Evolutionary conservation across 2,797 vertebrate species (phyloP).

Genomic region (Hephaestus fuliginosus): DNA sequence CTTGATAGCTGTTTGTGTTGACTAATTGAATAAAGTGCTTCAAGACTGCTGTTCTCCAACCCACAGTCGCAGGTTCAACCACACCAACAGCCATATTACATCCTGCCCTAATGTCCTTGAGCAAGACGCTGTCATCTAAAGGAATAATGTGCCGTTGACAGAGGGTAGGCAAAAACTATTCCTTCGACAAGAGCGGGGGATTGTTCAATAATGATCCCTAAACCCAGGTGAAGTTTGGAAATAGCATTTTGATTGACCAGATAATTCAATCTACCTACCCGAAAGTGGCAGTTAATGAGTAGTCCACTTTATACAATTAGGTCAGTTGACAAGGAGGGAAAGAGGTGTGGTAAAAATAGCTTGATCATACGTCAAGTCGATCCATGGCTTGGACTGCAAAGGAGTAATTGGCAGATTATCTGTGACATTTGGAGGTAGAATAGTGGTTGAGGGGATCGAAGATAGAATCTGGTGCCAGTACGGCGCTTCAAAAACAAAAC

Average conservation of each 20-base stretch:
- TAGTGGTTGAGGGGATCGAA: not conserved
- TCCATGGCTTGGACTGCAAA: not conserved
- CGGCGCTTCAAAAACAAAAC: not conserved
- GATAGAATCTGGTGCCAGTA: not conserved
- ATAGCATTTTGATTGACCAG: conserved; percentile 36
- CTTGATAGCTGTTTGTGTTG: not conserved
- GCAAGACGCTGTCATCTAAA: not conserved
- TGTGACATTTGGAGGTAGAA: not conserved
- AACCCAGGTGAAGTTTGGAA: conserved; percentile 16
- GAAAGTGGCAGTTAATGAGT: conserved; percentile 32
- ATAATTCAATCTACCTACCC: conserved; percentile 20
- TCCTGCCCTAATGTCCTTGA: not conserved
- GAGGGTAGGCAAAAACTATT: not conserved
- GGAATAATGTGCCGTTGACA: conserved; percentile 27
- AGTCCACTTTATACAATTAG: not conserved
- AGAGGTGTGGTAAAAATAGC: not conserved
- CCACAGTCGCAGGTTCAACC: not conserved
- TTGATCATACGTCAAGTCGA: not conserved
- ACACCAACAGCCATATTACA: not conserved
- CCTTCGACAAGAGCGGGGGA: not conserved
- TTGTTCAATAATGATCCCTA: conserved; percentile 18
- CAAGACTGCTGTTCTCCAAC: not conserved
- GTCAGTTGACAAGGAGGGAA: not conserved
- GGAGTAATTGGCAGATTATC: not conserved
- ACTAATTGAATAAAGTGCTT: not conserved